Base-by-base conservation (phyloP, 2,797 vertebrate species). In the Artibeus jamaicensis region DNA sequence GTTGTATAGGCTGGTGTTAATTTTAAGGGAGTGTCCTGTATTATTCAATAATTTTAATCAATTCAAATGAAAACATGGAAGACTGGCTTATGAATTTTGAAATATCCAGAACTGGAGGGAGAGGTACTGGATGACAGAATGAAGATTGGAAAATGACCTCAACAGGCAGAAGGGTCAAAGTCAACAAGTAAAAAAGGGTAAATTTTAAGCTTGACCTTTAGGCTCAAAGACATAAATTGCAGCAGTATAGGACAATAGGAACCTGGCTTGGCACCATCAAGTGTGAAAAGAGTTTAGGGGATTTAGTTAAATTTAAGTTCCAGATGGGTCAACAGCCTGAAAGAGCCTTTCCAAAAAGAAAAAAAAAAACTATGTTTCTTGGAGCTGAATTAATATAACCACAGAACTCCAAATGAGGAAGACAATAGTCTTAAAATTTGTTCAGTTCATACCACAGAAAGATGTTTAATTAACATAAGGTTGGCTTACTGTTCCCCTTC, bases 241-340 rank as follows among this genome's bases (percentile, higher is more conserved):
- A 34, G 59, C 37, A 70, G 62, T 93, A 92, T 34, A 95, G 62
- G 77, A 50, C 65, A 95, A 74, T 62, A 55, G n/a, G 22, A 74
- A 89, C 29, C 89, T 95, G 62, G 21, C 29, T 95, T 95, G 90
- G 84, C 84, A 89, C 42, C 37, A 82, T 91, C 78, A 57, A 91
- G 53, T 94, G 34, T 93, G 65, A 93, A 94, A 96, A 79, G 55
- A 83, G 68, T 19, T 93, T 86, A 94, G 84, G 50, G 48, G 84
- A 83, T 67, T 97, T 95, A 91, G 44, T 57, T 94, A 76, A 76
- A 32, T 94, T 94, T 84, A 92, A 86, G 21, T 57, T 96, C 48
- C 57, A 86, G 65, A 92, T 93, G 79, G 93, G 26, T 87, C 87
- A 97, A 88, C 55, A 93, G 34, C 44, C 68, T 86, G 68, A 95